These are phyloP conservation scores for Melanotaenia boesemani DNA, from an alignment of 2,797 vertebrate genomes.

Conservation along the genomic window DNA sequence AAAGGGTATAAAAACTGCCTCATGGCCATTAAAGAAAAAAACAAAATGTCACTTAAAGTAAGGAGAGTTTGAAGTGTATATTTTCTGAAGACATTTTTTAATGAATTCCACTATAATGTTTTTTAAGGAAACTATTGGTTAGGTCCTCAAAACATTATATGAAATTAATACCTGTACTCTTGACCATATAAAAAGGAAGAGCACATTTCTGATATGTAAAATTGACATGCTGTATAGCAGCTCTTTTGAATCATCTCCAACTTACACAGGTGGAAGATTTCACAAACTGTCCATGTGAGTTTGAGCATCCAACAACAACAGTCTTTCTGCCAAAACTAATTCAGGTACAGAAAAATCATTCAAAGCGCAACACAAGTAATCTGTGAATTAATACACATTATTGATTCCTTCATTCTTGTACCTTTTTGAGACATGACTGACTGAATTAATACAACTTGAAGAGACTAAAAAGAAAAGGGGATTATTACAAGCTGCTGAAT, in stretches of 20 bases:
- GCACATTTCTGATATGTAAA: not conserved
- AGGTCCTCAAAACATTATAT: not conserved
- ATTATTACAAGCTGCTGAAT: slow-evolving; percentile 45
- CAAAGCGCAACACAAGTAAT: slow-evolving; percentile 54
- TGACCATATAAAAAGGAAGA: not conserved
- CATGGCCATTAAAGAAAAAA: slow-evolving; percentile 21
- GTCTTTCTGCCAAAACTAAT: slow-evolving; percentile 39
- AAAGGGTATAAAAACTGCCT: slow-evolving; percentile 32
- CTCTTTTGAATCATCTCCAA: slow-evolving; percentile 4
- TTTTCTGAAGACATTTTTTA: not conserved
- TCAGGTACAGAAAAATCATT: slow-evolving; percentile 55
- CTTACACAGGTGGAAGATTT: slow-evolving; percentile 25
- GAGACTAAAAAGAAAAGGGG: slow-evolving; percentile 39
- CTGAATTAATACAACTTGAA: slow-evolving; percentile 47
- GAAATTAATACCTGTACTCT: slow-evolving; percentile 4
- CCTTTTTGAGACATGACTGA: slow-evolving; percentile 49
- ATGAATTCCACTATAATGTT: not conserved
- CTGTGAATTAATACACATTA: slow-evolving; percentile 62
- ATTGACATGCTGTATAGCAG: slow-evolving; percentile 2
- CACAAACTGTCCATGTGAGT: slow-evolving; percentile 41
- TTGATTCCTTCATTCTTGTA: slow-evolving; percentile 28
- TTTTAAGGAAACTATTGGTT: slow-evolving; percentile 7
- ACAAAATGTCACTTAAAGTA: slow-evolving; percentile 18
- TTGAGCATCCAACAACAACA: slow-evolving; percentile 22
- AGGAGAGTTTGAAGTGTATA: not conserved